Percentiles rank a stretch among this genome's conserved stretches.
These are phyloP conservation scores for Brachynemurus nebulosus DNA, from an alignment of 2,888 invertebrate genomes.

Conservation along the genomic window DNA sequence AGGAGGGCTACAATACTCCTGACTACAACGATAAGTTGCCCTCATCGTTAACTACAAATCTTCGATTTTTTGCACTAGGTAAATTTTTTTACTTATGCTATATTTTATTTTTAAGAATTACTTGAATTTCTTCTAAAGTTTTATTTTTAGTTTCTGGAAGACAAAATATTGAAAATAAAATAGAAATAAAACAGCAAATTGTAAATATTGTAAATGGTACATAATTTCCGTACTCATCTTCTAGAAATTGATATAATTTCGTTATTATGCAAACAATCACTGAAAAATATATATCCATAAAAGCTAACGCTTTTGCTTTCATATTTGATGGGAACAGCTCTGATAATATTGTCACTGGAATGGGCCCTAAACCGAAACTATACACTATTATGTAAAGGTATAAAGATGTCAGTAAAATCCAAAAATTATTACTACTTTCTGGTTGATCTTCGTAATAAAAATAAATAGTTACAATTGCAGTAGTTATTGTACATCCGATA, in stretches of 20 bases:
- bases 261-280: conserved; percentile 1
- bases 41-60: too few relatives aligned
- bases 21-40: too few relatives aligned
- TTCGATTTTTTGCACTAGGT: too few relatives aligned
- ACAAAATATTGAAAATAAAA: conserved; percentile 1
- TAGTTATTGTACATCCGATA: not conserved
- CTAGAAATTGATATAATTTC: conserved; percentile 6
- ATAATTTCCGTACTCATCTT: conserved; percentile 2
- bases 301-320: conserved; percentile 4
- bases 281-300: conserved; percentile 8
- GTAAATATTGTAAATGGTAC: conserved; percentile 8
- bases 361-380: not conserved
- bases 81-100: too few relatives aligned
- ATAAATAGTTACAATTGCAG: conserved; percentile 1
- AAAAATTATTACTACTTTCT: not conserved
- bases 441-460: conserved; percentile 1
- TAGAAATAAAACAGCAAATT: not conserved
- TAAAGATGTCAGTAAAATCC: conserved; percentile 3
- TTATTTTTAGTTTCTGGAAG: conserved; percentile 9
- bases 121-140: conserved; percentile 8
- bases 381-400: not conserved
- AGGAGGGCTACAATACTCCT: too few relatives aligned
- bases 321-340: conserved; percentile 9
- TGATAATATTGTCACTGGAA: conserved; percentile 3
- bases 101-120: too few relatives aligned